Conservation (phyloP, 2,888 invertebrate species). For the Odontocolon sp. region DNA sequence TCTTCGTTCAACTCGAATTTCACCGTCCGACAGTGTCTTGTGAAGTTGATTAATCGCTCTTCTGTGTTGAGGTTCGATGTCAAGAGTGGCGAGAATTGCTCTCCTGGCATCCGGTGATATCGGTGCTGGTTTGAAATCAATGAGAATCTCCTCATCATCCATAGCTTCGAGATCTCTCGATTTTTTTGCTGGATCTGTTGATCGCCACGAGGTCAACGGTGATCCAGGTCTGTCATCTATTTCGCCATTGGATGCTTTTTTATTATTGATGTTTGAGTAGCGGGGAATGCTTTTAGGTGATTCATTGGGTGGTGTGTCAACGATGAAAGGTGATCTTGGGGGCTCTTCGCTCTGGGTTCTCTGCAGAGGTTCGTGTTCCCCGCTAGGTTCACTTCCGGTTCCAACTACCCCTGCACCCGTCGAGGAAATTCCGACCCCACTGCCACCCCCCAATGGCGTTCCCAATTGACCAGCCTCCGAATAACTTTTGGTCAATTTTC, state of each 20-base stretch:
- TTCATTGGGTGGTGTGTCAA: conserved; percentile 82
- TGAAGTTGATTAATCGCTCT: conserved; percentile 83
- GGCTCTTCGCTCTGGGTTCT: conserved; percentile 94
- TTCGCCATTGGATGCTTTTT: conserved; percentile 72
- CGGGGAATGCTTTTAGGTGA: conserved; percentile 56
- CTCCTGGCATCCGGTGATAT: conserved; percentile 85
- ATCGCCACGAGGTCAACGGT: background rate
- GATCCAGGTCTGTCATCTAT: conserved; percentile 39
- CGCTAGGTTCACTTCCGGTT: conserved; percentile 67
- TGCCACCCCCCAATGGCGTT: conserved; percentile 74
- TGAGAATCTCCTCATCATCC: conserved; percentile 91
- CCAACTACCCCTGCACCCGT: conserved; percentile 42
- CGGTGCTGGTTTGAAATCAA: conserved; percentile 91
- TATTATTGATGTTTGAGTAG: conserved; percentile 48
- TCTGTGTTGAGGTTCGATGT: conserved; percentile 73
- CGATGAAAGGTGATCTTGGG: conserved; percentile 88
- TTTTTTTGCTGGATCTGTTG: conserved; percentile 16
- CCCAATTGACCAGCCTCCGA: conserved; percentile 87
- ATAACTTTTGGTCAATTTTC: conserved; percentile 91
- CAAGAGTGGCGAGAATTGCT: conserved; percentile 68
- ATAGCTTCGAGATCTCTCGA: conserved; percentile 25
- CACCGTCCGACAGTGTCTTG: conserved; percentile 91
- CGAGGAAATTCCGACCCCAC: conserved; percentile 45
- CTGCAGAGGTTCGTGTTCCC: conserved; percentile 89
- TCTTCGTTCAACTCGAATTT: conserved; percentile 84